A percentile compares a stretch with the other conserved stretches of the same genome.
phyloP scores from a whole-genome alignment of 2,888 invertebrate species.

The Dasypolia templi region DNA sequence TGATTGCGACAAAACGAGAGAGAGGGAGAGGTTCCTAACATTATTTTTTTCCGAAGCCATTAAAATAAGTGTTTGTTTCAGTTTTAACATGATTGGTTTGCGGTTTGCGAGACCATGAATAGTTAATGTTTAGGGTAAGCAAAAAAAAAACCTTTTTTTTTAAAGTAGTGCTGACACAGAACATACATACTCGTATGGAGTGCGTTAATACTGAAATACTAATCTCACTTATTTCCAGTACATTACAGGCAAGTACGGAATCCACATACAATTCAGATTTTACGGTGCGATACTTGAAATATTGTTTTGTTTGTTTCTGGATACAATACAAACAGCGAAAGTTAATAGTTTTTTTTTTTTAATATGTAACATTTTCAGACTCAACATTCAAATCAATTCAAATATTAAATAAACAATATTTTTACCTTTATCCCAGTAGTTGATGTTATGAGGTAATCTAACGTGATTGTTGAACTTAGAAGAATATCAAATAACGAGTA shows the following conservation, averaged over 20 bases:
- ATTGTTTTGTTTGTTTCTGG: background rate
- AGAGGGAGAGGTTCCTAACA: background rate
- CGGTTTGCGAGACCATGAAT: background rate
- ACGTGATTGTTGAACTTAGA: constrained; percentile 70
- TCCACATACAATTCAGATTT: too few species aligned
- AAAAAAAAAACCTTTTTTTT: too few species aligned
- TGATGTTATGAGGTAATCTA: constrained; percentile 77
- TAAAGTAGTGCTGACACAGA: too few species aligned
- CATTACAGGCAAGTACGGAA: background rate
- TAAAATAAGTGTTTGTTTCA: background rate
- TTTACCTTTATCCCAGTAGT: constrained; percentile 83
- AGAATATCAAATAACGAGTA: constrained; percentile 79
- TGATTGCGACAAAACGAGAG: background rate
- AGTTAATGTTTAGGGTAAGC: background rate
- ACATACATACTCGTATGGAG: too few species aligned
- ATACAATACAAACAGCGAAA: background rate
- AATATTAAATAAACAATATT: constrained; percentile 15
- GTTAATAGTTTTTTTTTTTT: too few species aligned
- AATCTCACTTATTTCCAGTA: background rate
- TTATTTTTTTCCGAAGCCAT: background rate
- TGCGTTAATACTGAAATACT: too few species aligned
- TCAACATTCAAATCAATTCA: background rate
- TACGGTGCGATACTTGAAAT: background rate
- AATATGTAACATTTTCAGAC: background rate
- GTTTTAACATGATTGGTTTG: background rate